Evolutionary conservation across 2,113 vertebrate genomes (phyloP), one percentile per base, ranked within the genome.

Genomic region (Jaculus jaculus): DNA sequence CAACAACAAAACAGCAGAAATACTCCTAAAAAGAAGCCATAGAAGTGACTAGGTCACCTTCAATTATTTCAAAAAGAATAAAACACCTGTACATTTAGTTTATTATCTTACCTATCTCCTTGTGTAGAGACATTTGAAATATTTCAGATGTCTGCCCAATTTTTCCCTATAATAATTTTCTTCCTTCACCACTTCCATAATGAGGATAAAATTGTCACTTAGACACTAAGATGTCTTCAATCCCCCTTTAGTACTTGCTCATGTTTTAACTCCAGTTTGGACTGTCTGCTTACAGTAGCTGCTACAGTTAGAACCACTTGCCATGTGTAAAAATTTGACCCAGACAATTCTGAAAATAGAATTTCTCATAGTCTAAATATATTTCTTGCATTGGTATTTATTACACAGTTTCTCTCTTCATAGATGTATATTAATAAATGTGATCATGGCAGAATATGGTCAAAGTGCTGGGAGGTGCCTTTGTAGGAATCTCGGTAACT

Each of bases 381-480:
- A 15, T 20, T 84, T 1, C 3, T 47, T 26, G 66, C 12, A 61
- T 20, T 15, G 3, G 15, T 28, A 9, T 34, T 24, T 58, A 30
- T 30, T 26, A 51, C 30, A 26, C 5, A 32, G 65, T 15, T 16
- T 4, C 42, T 60, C 68, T n/a, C 1, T 17, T 13, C 34, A 0
- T 5, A 30, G 69, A 30, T 9, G 63, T 12, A 5, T 37, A 17
- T 84, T 61, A 23, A 9, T 24, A 60, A 39, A 11, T 73, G 34
- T 73, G 34, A 77, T 5, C n/a, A 15, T 6, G 0, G 12, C 1
- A 2, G 9, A 54, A 74, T 39, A 74, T 20, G 37, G 10, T 32
- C 12, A 23, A 0, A 5, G 2, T 7, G 3, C 30, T 4, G 18
- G 15, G 71, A 12, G 1, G 16, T 32, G 1, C 0, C 7, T 0